These are phyloP conservation scores for Dallia pectoralis DNA, from an alignment of 2,797 vertebrate genomes.

Conservation along the genomic window DNA sequence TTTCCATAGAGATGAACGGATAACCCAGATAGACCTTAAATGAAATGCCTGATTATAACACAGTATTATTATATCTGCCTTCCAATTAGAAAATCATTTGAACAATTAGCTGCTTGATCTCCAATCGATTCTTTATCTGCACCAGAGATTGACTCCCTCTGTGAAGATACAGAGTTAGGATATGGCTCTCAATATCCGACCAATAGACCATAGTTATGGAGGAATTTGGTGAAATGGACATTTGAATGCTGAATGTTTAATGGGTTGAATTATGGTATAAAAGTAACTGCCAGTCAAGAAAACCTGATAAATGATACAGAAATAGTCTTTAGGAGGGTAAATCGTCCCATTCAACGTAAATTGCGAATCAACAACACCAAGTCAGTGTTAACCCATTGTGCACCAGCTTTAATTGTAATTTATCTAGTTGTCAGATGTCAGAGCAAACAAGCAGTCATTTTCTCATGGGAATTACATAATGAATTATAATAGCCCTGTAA, in stretches of 20 bases:
- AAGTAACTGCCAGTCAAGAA: no score
- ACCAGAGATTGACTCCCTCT: conserved; percentile 20
- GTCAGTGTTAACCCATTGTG: no score
- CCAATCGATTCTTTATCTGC: conserved; percentile 28
- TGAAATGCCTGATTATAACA: conserved; percentile 28
- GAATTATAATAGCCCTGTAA: no score
- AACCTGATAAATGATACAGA: no score
- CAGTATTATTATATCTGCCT: conserved; percentile 46
- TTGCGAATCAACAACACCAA: no score
- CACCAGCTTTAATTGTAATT: no score
- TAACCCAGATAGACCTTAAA: conserved; percentile 14
- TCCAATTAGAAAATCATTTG: conserved; percentile 43
- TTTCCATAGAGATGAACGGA: conserved; percentile 34
- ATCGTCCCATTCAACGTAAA: no score
- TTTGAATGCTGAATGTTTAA: neutral
- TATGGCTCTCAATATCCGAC: neutral
- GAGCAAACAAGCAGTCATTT: no score
- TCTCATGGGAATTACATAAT: no score
- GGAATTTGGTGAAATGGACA: neutral
- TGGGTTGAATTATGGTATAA: no score
- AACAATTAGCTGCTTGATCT: conserved; percentile 43
- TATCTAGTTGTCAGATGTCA: no score
- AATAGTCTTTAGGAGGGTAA: no score
- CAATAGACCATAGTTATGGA: neutral
- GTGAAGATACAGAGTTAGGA: conserved; percentile 10